Evolutionary conservation across 2,888 invertebrate species (phyloP).

Genomic region (Xestia c-nigrum): DNA sequence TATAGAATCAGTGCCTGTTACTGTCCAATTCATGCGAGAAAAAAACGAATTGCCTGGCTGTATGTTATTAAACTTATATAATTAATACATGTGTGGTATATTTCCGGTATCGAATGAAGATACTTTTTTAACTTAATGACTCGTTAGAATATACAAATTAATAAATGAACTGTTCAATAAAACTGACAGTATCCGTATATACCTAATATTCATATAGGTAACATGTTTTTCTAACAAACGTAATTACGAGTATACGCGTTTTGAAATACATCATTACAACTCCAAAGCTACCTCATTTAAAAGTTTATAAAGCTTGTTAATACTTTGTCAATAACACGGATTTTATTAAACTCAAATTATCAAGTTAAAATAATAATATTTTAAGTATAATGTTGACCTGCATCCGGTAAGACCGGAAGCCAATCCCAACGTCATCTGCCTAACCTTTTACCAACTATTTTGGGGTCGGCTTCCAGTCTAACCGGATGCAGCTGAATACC

Average conservation of each 20-base stretch:
- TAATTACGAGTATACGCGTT: conserved; percentile 38
- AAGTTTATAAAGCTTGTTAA: conserved; percentile 60
- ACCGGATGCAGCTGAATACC: too few species aligned
- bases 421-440: too few species aligned
- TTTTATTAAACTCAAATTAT: conserved; percentile 35
- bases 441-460: too few species aligned
- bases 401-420: neutral
- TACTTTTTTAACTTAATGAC: neutral
- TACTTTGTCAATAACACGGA: conserved; percentile 45
- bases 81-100: neutral
- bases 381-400: conserved; percentile 27
- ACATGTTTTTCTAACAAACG: conserved; percentile 15
- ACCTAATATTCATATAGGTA: conserved; percentile 36
- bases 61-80: too few species aligned
- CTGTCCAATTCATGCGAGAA: neutral
- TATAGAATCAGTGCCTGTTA: too few species aligned
- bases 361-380: conserved; percentile 47
- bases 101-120: conserved; percentile 15
- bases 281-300: conserved; percentile 47
- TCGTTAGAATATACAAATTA: conserved; percentile 23
- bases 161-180: conserved; percentile 41
- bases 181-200: conserved; percentile 12
- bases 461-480: too few species aligned
- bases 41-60: neutral
- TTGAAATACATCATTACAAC: conserved; percentile 39